Base-by-base conservation (phyloP, 2,888 invertebrate species). In the Pseudeuparius sepicola region DNA sequence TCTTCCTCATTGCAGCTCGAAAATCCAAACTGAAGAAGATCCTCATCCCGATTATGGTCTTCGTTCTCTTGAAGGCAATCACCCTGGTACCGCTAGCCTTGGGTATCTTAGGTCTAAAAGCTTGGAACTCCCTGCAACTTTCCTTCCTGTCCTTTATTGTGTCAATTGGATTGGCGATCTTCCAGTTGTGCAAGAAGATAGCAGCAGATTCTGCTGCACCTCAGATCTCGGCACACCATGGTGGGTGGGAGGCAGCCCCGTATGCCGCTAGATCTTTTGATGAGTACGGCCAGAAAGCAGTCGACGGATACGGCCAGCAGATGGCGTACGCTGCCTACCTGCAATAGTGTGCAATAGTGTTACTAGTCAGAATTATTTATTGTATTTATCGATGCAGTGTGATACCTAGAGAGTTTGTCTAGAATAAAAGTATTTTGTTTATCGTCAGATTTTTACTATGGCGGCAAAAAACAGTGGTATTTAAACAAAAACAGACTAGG, bases 111-210 rank as follows among this genome's bases (percentile, higher is more conserved):
- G 85, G 85, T 54, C 68, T 87, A 58, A 87, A 86, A 66, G 84
- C 87, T 28, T 86, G 84, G 79, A 86, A 87, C 60, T 85, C 86
- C 4, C 74, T 86, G 48, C 85, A 85, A 56, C 71, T 87, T 52
- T 83, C 84, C 13, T 86, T 86, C 76, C 80, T 86, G 72, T 83
- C 85, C 24, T 87, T 87, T 66, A 75, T 86, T 50, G 78, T 85
- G 14, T 81, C 85, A 51, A 76, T 85, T 47, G 84, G 79, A 43
- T 67, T 87, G 62, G 85, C 85, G 48, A 80, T 86, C 60, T 87
- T 84, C 75, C 85, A 86, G 61, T 71, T 86, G 45, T 86, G 85
- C 71, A 83, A 83, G 61, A 87, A 87, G 70, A 76, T 85, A 55
- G 84, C 86, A 37, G 72, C 80, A 40, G 85, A 86, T 63, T 72